These are phyloP conservation scores for Heterotilapia buettikoferi DNA, from an alignment of 2,113 vertebrate species.

Conservation along the genomic window DNA sequence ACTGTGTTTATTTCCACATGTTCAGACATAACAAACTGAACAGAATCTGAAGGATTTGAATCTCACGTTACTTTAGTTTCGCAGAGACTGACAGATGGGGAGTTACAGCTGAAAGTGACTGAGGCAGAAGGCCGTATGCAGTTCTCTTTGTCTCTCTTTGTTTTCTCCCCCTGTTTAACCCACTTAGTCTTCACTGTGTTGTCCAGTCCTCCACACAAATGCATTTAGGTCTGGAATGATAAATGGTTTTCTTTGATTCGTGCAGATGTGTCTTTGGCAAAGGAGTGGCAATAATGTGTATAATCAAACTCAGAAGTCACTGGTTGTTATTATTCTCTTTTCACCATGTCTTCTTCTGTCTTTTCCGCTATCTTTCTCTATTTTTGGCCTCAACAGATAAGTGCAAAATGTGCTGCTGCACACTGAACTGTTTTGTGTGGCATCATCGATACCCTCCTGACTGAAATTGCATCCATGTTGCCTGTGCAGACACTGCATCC, in stretches of 20 bases:
- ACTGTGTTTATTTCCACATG: neutral
- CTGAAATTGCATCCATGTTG: slow-evolving; percentile 12
- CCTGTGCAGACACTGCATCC: slow-evolving; percentile 29
- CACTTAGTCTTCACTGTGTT: neutral
- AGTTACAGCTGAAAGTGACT: neutral
- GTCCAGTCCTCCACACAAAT: neutral
- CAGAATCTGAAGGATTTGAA: neutral
- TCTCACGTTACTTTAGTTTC: neutral
- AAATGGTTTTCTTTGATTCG: slow-evolving; percentile 30
- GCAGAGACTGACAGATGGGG: neutral
- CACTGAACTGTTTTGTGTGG: slow-evolving; percentile 2
- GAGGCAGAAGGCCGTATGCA: neutral
- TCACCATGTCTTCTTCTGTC: neutral
- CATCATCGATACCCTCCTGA: neutral
- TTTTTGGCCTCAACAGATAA: neutral
- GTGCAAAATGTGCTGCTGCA: slow-evolving; percentile 15
- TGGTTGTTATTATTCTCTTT: neutral
- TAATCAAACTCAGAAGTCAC: slow-evolving; percentile 18
- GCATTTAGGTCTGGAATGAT: slow-evolving; percentile 9
- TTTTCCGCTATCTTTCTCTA: neutral
- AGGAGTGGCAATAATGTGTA: neutral
- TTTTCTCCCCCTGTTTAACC: neutral
- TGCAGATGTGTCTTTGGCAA: slow-evolving; percentile 28
- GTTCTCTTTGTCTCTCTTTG: neutral
- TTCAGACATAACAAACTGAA: neutral